These are phyloP conservation scores for Brachionus rubens DNA, from an alignment of 1,140 invertebrate genomes.

Conservation along the genomic window DNA sequence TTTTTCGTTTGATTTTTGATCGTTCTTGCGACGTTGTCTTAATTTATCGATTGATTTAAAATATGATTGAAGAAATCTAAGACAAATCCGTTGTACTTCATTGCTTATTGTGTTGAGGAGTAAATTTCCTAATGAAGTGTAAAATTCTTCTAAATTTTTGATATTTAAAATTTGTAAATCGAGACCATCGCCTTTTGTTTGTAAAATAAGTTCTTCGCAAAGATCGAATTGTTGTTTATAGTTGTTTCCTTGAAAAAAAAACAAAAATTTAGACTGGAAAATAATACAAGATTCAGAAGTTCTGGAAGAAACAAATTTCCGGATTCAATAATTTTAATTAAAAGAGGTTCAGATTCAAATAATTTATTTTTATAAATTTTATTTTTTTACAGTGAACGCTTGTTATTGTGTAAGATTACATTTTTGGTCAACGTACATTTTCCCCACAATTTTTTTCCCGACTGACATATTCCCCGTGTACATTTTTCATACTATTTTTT, in stretches of 20 bases:
- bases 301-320: too few species aligned
- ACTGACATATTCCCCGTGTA: too few species aligned
- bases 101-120: slow-evolving; percentile 32
- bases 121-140: background rate
- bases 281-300: background rate
- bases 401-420: too few species aligned
- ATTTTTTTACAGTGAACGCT: too few species aligned
- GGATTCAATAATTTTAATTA: too few species aligned
- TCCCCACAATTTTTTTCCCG: too few species aligned
- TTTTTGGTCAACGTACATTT: too few species aligned
- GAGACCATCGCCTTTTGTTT: background rate
- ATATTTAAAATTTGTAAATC: slow-evolving; percentile 3
- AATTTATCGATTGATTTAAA: slow-evolving; percentile 36
- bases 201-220: slow-evolving; percentile 36
- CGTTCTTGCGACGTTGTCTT: background rate
- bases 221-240: slow-evolving; percentile 36
- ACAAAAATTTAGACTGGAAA: background rate
- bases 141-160: slow-evolving; percentile 34
- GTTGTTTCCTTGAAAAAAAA: slow-evolving; percentile 27
- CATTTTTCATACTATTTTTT: too few species aligned
- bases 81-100: slow-evolving; percentile 25
- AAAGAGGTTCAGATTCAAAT: too few species aligned
- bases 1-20: slow-evolving; percentile 6
- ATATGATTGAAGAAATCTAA: slow-evolving; percentile 44
- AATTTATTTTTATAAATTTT: too few species aligned